Percentiles rank a stretch among this genome's conserved stretches.
These are phyloP conservation scores for Trichogramma evanescens DNA, from an alignment of 2,888 invertebrate genomes.

Conservation along the genomic window DNA sequence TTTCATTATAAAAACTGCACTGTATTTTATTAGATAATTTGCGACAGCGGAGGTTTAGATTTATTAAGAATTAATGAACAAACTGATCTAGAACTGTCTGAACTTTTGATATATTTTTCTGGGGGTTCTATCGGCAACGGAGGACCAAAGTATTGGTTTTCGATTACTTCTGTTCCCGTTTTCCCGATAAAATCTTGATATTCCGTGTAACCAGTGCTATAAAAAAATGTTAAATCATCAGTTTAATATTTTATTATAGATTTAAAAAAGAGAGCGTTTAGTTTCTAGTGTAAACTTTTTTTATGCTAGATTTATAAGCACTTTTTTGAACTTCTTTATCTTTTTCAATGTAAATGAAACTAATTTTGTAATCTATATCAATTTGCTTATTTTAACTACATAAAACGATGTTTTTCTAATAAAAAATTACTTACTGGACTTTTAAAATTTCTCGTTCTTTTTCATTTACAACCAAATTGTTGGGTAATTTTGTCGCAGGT, in stretches of 20 bases:
- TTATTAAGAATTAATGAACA: conserved; percentile 23
- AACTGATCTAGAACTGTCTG: conserved; percentile 23
- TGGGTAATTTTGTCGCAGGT: background rate
- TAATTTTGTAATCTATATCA: too few species aligned
- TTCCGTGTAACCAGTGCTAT: conserved; percentile 34
- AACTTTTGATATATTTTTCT: conserved; percentile 14
- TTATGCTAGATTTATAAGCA: background rate
- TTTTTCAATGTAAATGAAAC: too few species aligned
- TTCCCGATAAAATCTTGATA: conserved; percentile 29
- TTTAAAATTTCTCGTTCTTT: conserved; percentile 29
- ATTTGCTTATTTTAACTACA: conserved; percentile 22
- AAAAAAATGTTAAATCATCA: conserved; percentile 1
- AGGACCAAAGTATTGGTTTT: conserved; percentile 22
- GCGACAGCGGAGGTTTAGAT: conserved; percentile 6
- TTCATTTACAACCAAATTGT: conserved; percentile 27
- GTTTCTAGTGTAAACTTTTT: background rate
- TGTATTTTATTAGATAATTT: conserved; percentile 8
- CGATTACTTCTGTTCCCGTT: conserved; percentile 27
- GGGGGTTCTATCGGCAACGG: conserved; percentile 24
- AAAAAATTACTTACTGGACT: too few species aligned
- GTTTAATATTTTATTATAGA: background rate
- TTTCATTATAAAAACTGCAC: too few species aligned
- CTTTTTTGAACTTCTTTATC: background rate
- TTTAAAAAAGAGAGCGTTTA: too few species aligned
- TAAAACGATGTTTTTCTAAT: conserved; percentile 22